These are phyloP conservation scores for Stomatorhinus walkeri DNA, from an alignment of 2,797 vertebrate genomes.

Conservation along the genomic window DNA sequence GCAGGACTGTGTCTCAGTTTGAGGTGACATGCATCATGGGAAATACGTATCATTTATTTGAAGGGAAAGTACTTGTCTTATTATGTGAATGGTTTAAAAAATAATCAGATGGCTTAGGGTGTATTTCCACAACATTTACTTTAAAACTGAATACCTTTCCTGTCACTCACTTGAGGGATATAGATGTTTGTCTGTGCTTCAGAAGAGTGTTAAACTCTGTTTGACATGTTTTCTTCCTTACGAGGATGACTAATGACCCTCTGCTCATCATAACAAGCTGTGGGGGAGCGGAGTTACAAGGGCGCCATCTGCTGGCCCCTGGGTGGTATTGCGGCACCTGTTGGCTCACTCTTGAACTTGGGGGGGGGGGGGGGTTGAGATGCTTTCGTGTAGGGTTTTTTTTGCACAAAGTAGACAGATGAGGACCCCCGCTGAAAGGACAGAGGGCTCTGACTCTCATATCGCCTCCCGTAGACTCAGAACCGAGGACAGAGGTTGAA, in stretches of 20 bases:
- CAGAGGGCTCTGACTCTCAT: background rate
- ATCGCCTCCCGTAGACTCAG: conserved; percentile 63
- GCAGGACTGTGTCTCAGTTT: background rate
- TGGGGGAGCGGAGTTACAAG: background rate
- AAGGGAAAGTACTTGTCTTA: conserved; percentile 31
- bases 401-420: background rate
- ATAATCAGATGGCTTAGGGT: conserved; percentile 25
- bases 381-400: background rate
- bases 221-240: background rate
- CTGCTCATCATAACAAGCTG: background rate
- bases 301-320: conserved; percentile 48
- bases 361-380: background rate
- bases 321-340: background rate
- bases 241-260: background rate
- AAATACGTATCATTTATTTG: conserved; percentile 9
- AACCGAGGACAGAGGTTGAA: conserved; percentile 85
- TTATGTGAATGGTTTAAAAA: conserved; percentile 41
- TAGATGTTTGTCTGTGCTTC: conserved; percentile 28
- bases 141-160: conserved; percentile 14
- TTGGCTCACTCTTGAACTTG: background rate
- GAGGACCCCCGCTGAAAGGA: background rate
- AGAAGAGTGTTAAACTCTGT: conserved; percentile 19
- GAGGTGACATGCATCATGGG: background rate
- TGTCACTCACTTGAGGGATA: background rate
- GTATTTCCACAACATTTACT: conserved; percentile 13